Conservation (phyloP, 2,797 vertebrate species). For the Tinamus major region DNA sequence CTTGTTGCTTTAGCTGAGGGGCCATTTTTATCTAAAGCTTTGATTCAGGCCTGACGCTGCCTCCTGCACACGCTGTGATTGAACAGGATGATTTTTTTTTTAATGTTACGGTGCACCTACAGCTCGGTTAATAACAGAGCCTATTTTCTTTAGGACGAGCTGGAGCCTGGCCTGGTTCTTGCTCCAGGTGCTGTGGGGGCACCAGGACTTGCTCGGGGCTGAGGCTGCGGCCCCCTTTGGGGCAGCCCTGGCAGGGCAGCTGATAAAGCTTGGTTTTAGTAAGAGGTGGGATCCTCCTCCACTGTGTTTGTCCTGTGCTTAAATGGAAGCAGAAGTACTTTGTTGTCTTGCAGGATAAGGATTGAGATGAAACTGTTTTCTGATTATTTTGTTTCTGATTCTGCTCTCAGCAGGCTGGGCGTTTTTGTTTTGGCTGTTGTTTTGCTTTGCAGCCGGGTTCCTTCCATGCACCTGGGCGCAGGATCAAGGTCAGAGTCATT, state of each 20-base stretch:
- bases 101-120: neutral
- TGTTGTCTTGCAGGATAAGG: neutral
- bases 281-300: neutral
- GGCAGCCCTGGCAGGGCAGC: neutral
- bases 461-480: no score
- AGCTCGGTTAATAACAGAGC: neutral
- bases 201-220: neutral
- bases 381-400: neutral
- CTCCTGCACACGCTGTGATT: neutral
- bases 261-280: neutral
- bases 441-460: neutral
- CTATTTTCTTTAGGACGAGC: neutral
- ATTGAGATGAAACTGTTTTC: neutral
- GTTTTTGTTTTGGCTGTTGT: neutral
- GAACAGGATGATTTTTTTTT: neutral
- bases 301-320: neutral
- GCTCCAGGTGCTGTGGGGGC: neutral
- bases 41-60: neutral
- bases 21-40: slow-evolving; percentile 32
- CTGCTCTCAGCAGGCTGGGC: neutral
- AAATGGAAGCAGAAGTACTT: neutral
- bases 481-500: neutral
- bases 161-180: neutral
- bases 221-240: neutral
- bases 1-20: slow-evolving; percentile 35